These are phyloP conservation scores for Selenia dentaria DNA, from an alignment of 2,888 invertebrate species.

Conservation along the genomic window DNA sequence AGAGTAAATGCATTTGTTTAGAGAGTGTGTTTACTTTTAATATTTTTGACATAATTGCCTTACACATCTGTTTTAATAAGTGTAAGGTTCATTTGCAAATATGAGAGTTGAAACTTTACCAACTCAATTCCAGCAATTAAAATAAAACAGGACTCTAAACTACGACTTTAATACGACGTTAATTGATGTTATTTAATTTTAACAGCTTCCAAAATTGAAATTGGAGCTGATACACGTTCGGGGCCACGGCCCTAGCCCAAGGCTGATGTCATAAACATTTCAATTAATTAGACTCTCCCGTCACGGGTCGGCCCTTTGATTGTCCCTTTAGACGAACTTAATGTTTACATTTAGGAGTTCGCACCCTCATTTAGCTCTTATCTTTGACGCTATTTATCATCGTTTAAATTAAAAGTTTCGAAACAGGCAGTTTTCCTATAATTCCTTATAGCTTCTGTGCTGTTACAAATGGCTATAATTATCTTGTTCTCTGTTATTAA, in stretches of 20 bases:
- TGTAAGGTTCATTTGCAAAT: too few species aligned
- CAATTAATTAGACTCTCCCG: constrained; percentile 61
- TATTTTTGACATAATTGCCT: too few species aligned
- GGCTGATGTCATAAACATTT: constrained; percentile 61
- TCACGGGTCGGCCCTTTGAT: constrained; percentile 50
- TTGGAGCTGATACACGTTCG: constrained; percentile 35
- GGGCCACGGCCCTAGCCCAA: constrained; percentile 31
- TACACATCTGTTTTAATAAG: too few species aligned
- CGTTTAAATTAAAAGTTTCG: constrained; percentile 44
- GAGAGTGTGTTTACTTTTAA: too few species aligned
- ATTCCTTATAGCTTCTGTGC: constrained; percentile 23
- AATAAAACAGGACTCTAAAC: constrained; percentile 4
- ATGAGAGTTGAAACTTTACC: background rate
- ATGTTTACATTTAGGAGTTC: constrained; percentile 57
- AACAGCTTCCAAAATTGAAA: constrained; percentile 32
- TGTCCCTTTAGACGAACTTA: constrained; percentile 59
- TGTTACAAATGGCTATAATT: constrained; percentile 33
- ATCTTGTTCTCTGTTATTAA: constrained; percentile 45
- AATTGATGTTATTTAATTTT: constrained; percentile 21
- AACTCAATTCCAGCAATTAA: background rate
- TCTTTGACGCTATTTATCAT: constrained; percentile 40
- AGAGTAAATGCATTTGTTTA: too few species aligned
- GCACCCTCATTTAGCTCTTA: constrained; percentile 48
- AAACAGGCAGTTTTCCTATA: constrained; percentile 36
- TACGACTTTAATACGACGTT: constrained; percentile 19